Base-by-base conservation (phyloP, 2,113 vertebrate genomes). In the Prunella himalayana region DNA sequence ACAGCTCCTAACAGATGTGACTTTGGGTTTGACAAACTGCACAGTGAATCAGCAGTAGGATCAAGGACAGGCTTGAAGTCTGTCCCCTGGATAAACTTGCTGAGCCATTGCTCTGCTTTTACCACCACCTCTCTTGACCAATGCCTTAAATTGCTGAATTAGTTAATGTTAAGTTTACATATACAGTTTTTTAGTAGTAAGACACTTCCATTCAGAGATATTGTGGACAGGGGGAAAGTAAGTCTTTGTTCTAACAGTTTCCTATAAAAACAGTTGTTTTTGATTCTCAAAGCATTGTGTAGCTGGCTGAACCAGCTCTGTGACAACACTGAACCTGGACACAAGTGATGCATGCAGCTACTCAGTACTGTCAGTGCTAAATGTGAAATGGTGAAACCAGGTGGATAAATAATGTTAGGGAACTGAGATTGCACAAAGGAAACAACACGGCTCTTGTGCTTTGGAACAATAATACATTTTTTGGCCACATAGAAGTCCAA, bases 21-120 rank as follows among this genome's bases (percentile, higher is more conserved):
- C 75, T 73, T 23, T 80, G 51, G 42, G 30, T 44, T 66, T 89
- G 71, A 90, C 85, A 80, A 83, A 69, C 63, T 80, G 91, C 68
- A 70, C 14, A 39, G 66, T 91, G 91, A 95, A 87, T 95, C 89
- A 91, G 90, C 91, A 91, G 51, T 10, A 64, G 68, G 83, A 85
- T 24, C 92, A 94, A 76, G 92, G 93, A 66, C 79, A 37, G 72
- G 53, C 68, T 35, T 5, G 2, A 54, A 60, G 51, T 65, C 73
- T 87, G 83, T 85, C 65, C 70, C 84, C 78, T 33, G 47, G 35
- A 22, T 59, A 66, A 91, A 94, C 54, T 53, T 86, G 54, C 73
- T 79, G 88, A 90, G 69, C 65, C n/a, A n/a, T 17, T 88, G 70
- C 63, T 86, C 59, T 83, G 7, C 64, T 71, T 78, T 33, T 53